Percentiles rank a stretch among this genome's conserved stretches.
These are phyloP conservation scores for Pitta sordida DNA, from an alignment of 2,113 vertebrate genomes.

Conservation along the genomic window DNA sequence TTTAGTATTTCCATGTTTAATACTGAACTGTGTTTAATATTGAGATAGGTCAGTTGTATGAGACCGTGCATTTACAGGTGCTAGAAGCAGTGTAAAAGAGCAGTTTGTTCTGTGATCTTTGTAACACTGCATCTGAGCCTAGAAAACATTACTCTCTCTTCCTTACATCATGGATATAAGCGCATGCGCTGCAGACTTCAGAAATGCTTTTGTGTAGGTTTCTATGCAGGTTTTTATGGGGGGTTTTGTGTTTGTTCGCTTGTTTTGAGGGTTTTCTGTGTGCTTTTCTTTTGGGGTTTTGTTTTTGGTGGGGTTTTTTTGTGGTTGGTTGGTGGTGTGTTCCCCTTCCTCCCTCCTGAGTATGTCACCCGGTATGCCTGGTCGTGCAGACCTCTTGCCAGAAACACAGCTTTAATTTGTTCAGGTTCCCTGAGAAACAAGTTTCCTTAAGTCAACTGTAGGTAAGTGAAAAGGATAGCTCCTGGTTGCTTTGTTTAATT, in stretches of 20 bases:
- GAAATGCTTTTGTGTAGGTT: background rate
- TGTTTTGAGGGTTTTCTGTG: background rate
- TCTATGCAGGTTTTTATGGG: background rate
- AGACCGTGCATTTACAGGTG: background rate
- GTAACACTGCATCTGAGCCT: background rate
- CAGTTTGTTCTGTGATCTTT: background rate
- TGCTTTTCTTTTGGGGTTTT: rapidly evolving
- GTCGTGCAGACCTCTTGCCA: background rate
- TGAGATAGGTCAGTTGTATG: background rate
- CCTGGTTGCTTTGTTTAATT: background rate
- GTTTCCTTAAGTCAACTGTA: background rate
- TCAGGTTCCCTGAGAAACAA: constrained; percentile 7
- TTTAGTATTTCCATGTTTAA: background rate
- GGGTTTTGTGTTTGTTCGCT: background rate
- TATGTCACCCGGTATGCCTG: background rate
- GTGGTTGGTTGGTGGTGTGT: background rate
- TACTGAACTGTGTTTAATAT: background rate
- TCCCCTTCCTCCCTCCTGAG: background rate
- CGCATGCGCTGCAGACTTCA: background rate
- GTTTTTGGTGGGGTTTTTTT: too few species aligned
- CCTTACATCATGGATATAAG: background rate
- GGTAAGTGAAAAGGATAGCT: background rate
- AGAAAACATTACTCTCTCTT: background rate
- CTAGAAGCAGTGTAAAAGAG: background rate
- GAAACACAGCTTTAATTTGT: background rate